Evolutionary conservation across 2,888 invertebrate species (phyloP), one percentile per base, ranked within the genome.

Genomic region (Erpobdella octoculata): DNA sequence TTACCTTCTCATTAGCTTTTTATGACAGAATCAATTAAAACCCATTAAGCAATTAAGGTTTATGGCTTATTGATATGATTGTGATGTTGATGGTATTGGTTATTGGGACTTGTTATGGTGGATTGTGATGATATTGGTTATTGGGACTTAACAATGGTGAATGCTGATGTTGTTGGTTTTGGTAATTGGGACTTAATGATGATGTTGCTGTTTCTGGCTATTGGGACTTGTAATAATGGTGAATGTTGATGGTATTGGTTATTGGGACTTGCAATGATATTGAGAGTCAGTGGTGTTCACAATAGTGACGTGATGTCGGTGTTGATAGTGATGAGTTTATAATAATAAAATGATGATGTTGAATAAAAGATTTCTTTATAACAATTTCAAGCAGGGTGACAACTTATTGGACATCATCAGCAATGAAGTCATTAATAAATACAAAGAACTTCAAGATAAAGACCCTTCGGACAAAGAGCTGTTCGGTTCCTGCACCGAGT

Each of bases 401-500:
- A 86, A 89, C 74, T 85, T 90, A 75, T 89, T 89, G 82, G 87
- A 88, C 78, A 87, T 88, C 78, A 85, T 89, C 78, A 87, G 89
- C 76, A 85, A 87, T 67, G 87, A 87, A 76, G 89, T 89, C 81
- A 87, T 88, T 79, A 87, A 87, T 77, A 82, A 86, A 12, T 62
- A 35, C 62, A 65, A 9, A 38, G 31, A 65, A 15, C 36, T 37
- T 21, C 4, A 21, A 28, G 35, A 38, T n/a, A 21, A 21, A 8
- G 41, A 67, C 33, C 77, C 79, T 78, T 91, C 91, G 73, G 89
- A 89, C 81, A 93, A 90, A 84, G 95, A 96, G 83, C 88, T 95
- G 79, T 97, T 96, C 86, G 87, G 88, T 78, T 90, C 91, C 79
- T 92, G 93, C 84, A 89, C 81, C 76, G 82, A 83, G 85, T 86